Percentiles rank a stretch among this genome's conserved stretches.
phyloP scores from a whole-genome alignment of 2,113 vertebrate species.

The Prunella fulvescens region DNA sequence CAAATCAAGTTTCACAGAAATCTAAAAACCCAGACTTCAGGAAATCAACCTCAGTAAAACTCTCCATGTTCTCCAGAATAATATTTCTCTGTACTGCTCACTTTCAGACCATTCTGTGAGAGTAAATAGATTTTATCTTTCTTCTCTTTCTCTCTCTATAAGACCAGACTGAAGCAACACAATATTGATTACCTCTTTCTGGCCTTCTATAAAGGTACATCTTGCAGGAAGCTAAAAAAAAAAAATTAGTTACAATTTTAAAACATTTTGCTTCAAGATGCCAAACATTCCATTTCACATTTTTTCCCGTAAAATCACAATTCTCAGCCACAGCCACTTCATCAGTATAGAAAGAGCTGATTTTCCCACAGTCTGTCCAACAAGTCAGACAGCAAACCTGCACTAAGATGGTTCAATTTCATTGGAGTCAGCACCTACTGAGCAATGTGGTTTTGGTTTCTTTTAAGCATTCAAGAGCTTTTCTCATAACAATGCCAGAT shows the following conservation, averaged over 20 bases:
- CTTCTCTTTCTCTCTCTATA: not conserved
- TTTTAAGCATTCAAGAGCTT: not conserved
- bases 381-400: not conserved
- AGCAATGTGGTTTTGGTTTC: conserved; percentile 29
- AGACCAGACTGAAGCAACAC: not conserved
- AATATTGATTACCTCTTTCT: not conserved
- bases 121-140: not conserved
- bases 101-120: not conserved
- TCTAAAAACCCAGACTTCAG: not conserved
- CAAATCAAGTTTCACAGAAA: not conserved
- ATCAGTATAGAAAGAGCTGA: not conserved
- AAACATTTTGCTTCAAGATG: not conserved
- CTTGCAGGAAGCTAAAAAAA: not conserved
- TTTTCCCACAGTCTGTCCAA: conserved; percentile 37
- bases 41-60: not conserved
- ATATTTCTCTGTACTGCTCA: not conserved
- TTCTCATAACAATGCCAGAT: not conserved
- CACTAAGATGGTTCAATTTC: conserved; percentile 20
- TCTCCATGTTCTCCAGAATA: not conserved
- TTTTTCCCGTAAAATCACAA: conserved; percentile 5
- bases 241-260: not conserved
- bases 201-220: not conserved
- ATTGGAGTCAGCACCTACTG: conserved; percentile 44
- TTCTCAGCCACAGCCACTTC: conserved; percentile 44
- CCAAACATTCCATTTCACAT: not conserved